phyloP scores from a whole-genome alignment of 2,888 invertebrate species.

The Pinctada fucata region DNA sequence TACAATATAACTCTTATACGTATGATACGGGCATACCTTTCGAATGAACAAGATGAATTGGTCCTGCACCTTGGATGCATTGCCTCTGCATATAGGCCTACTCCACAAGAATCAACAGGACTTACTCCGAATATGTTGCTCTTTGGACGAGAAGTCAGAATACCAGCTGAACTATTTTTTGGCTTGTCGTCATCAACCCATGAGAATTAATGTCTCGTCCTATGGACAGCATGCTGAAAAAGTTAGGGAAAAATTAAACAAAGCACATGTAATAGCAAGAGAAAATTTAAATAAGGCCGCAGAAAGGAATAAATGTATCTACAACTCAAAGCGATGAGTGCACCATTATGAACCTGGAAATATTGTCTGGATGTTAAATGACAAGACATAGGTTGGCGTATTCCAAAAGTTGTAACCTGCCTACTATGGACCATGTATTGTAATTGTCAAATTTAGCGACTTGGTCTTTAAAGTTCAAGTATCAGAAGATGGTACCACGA shows the following conservation, averaged over 20 bases:
- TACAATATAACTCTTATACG: conserved; percentile 32
- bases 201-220: neutral
- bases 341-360: conserved; percentile 29
- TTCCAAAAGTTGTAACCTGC: conserved; percentile 31
- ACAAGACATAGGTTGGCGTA: conserved; percentile 22
- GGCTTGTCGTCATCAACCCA: neutral
- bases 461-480: conserved; percentile 15
- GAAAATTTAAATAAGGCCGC: conserved; percentile 20
- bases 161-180: conserved; percentile 28
- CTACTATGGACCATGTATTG: conserved; percentile 35
- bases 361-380: conserved; percentile 34
- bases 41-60: conserved; percentile 33
- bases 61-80: conserved; percentile 19
- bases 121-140: conserved; percentile 36
- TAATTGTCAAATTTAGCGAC: conserved; percentile 9
- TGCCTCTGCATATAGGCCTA: conserved; percentile 29
- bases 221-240: conserved; percentile 20
- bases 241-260: conserved; percentile 11
- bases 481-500: neutral
- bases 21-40: conserved; percentile 27
- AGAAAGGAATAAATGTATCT: conserved; percentile 31
- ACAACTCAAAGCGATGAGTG: conserved; percentile 26
- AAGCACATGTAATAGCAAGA: conserved; percentile 33
- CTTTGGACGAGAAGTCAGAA: conserved; percentile 29
- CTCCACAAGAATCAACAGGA: conserved; percentile 25